Conservation (phyloP, 2,113 vertebrate genomes). For the Tragelaphus imberbis region DNA sequence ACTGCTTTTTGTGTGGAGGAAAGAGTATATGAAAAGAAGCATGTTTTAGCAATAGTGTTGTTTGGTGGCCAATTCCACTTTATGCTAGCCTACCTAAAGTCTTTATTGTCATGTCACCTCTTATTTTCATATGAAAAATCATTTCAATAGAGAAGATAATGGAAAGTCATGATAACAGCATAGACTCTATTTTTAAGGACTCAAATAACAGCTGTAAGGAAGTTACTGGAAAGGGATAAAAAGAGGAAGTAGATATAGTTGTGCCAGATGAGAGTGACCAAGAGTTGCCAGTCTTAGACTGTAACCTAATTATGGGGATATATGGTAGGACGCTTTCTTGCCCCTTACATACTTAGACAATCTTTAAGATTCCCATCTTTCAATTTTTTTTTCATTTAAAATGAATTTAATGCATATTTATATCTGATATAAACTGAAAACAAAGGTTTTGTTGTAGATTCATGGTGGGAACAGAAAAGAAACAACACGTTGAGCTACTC, state of each 20-base stretch:
- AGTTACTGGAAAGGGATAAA: not conserved
- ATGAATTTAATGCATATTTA: not conserved
- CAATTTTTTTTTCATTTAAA: not conserved
- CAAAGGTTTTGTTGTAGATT: not conserved
- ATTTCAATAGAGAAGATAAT: not conserved
- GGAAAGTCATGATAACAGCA: not conserved
- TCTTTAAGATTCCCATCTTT: not conserved
- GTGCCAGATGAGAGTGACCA: not conserved
- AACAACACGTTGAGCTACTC: not conserved
- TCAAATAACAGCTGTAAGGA: not conserved
- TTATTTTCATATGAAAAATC: not conserved
- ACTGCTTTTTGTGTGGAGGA: not conserved
- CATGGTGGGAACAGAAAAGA: not conserved
- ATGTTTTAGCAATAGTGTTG: not conserved
- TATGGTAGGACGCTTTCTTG: not conserved
- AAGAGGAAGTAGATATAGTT: not conserved
- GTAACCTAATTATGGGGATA: not conserved
- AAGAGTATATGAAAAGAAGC: not conserved
- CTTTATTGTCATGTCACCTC: not conserved
- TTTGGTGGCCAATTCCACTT: not conserved
- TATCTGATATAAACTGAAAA: not conserved
- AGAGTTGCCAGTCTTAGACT: not conserved
- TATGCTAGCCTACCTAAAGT: not conserved
- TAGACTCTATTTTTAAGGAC: not conserved
- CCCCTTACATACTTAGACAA: not conserved